Evolutionary conservation across 2,797 vertebrate genomes (phyloP), one percentile per base, ranked within the genome.

Genomic region (Lindbergichthys nudifrons): DNA sequence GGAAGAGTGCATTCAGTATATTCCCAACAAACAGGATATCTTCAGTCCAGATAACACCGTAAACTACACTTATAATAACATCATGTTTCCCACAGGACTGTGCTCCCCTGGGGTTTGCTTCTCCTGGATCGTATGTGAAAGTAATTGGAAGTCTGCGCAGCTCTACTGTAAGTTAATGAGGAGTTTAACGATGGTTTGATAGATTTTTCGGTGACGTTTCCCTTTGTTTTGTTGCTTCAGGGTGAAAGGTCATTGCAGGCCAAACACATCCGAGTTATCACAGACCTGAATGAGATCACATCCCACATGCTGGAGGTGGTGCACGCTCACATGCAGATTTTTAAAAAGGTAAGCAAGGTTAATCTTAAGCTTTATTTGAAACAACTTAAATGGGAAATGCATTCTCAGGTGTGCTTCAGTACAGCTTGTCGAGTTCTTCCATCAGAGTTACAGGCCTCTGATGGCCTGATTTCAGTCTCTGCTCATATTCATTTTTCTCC

Each of bases 221-320:
- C 1, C 1, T 16, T n/a, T n/a, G 4, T 0, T 2, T 14, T 65
- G 32, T 30, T 53, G 36, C 10, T 1, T 19, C 12, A 92, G 91
- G 89, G 62, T 67, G 58, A 79, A 64, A 92, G 75, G 60, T 77
- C 52, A 11, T 18, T 90, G 62, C 32, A 82, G 72, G 83, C 87
- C 1, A 50, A 53, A 60, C 12, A 58, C 4, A 41, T 88, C 13
- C 80, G 68, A 36, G 13, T n/a, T 26, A 14, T 91, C n/a, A 15
- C 30, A 4, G 90, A 92, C 77, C 57, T 66, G 50, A 92, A 93
- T 72, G 88, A 92, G 71, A 86, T 93, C 65, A 90, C 89, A 1
- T 92, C 92, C 64, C 91, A 93, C 75, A 92, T 88, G 85, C 45
- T 93, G 79, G 91, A 91, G 8, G 92, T 92, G 52, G 82, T 93